Conservation (phyloP, 2,113 vertebrate species). For the Scophthalmus maximus region DNA sequence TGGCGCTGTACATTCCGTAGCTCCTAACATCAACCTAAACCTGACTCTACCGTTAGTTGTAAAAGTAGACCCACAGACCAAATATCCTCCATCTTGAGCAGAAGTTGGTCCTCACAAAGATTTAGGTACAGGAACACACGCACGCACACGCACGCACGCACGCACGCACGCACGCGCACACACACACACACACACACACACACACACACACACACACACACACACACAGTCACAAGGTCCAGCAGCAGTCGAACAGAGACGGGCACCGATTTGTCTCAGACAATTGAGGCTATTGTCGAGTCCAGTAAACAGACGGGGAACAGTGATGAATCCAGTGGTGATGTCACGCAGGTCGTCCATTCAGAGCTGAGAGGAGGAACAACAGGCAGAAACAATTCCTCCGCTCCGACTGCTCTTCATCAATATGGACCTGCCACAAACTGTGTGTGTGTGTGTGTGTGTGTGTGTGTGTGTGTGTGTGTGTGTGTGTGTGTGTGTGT, state of each 20-base stretch:
- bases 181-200: slow-evolving; percentile 34
- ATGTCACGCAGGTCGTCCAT: slow-evolving; percentile 25
- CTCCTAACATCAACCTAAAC: not conserved
- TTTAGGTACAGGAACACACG: slow-evolving; percentile 6
- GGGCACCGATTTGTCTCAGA: slow-evolving; percentile 55
- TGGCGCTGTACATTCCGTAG: not conserved
- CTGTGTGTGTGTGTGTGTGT: slow-evolving; percentile 10
- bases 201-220: slow-evolving; percentile 9
- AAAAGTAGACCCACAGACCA: not conserved
- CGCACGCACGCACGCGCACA: not conserved
- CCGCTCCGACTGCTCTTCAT: not conserved
- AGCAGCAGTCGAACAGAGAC: slow-evolving; percentile 57
- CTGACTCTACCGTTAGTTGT: not conserved
- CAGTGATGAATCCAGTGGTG: slow-evolving; percentile 25
- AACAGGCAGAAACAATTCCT: slow-evolving; percentile 1
- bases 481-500: slow-evolving; percentile 18
- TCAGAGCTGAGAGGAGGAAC: not conserved
- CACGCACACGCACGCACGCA: not conserved
- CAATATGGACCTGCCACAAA: slow-evolving; percentile 8
- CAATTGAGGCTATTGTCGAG: slow-evolving; percentile 69
- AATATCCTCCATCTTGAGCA: slow-evolving; percentile 3
- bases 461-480: slow-evolving; percentile 85
- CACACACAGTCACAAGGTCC: slow-evolving; percentile 55
- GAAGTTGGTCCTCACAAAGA: slow-evolving; percentile 12
- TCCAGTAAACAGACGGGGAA: slow-evolving; percentile 47